Evolutionary conservation across 1,140 invertebrate genomes (phyloP).

Genomic region (Watersipora subatra): DNA sequence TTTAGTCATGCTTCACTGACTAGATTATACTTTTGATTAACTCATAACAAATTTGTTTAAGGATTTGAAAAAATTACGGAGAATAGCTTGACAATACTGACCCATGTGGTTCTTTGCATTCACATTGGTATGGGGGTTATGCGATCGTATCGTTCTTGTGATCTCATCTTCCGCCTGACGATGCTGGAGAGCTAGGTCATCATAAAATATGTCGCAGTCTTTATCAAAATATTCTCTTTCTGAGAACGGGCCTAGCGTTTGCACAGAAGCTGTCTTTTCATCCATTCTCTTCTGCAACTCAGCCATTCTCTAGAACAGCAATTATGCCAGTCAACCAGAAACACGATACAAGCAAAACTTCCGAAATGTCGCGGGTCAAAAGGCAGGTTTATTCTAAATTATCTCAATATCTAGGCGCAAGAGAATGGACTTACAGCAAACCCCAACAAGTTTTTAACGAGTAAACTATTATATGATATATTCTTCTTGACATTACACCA

Average conservation of each 20-base stretch:
- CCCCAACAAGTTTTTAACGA: too few relatives aligned
- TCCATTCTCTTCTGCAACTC: conserved; percentile 27
- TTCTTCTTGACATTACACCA: too few relatives aligned
- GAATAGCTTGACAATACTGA: not conserved
- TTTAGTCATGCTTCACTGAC: too few relatives aligned
- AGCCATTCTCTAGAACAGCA: conserved; percentile 23
- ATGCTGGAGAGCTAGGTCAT: not conserved
- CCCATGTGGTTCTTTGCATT: not conserved
- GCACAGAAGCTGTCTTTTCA: conserved; percentile 13
- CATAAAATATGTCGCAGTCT: not conserved
- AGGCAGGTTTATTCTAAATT: too few relatives aligned
- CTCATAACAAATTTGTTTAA: too few relatives aligned
- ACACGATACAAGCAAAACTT: not conserved
- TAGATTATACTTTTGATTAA: too few relatives aligned
- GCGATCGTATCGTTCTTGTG: not conserved
- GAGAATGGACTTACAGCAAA: too few relatives aligned
- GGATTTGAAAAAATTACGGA: too few relatives aligned
- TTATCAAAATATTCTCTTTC: not conserved
- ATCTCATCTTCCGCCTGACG: not conserved
- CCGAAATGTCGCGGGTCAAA: too few relatives aligned
- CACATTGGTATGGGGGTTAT: not conserved
- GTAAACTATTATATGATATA: too few relatives aligned
- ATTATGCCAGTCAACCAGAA: not conserved
- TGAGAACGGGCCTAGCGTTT: not conserved
- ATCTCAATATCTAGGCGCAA: too few relatives aligned